Percentiles rank a stretch among this genome's conserved stretches.
Evolutionary conservation across 2,888 invertebrate species (phyloP).

Genomic region (Hemicrepidius hirtus): DNA sequence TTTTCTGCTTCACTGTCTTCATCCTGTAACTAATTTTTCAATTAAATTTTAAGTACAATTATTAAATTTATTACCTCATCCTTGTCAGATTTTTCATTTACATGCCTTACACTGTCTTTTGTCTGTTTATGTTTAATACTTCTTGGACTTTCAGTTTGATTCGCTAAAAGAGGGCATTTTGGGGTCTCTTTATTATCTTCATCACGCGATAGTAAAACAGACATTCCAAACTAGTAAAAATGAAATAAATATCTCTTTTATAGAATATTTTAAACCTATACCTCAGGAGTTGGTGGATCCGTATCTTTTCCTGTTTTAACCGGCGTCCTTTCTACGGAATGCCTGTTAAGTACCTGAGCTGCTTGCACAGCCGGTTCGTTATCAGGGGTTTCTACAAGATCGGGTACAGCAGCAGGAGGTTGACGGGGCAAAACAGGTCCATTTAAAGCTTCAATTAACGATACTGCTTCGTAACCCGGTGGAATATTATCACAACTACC

Average conservation of each 20-base stretch:
- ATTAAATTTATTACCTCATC: conserved; percentile 66
- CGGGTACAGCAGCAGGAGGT: conserved; percentile 70
- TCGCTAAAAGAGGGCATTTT: conserved; percentile 68
- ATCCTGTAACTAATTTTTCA: conserved; percentile 70
- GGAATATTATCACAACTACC: conserved; percentile 90
- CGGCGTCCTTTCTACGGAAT: conserved; percentile 72
- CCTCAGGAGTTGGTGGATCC: conserved; percentile 74
- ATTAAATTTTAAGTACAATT: conserved; percentile 16
- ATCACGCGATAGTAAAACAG: conserved; percentile 80
- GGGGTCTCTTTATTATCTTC: conserved; percentile 73
- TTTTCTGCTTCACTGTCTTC: conserved; percentile 91
- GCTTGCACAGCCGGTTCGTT: conserved; percentile 81
- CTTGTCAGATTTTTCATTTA: conserved; percentile 76
- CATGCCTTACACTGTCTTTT: conserved; percentile 75
- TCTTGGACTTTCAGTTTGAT: conserved; percentile 62
- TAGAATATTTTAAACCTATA: conserved; percentile 60
- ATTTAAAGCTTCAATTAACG: conserved; percentile 95
- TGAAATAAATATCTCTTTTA: too few relatives aligned
- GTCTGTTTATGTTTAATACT: conserved; percentile 64
- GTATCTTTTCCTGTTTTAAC: conserved; percentile 70
- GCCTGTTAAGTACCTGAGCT: conserved; percentile 80
- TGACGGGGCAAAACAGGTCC: conserved; percentile 84
- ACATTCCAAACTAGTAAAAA: conserved; percentile 84
- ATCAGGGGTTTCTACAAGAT: conserved; percentile 76
- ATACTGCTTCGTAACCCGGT: conserved; percentile 94